These are phyloP conservation scores for Stenichneumon culpator DNA, from an alignment of 2,888 invertebrate species.

Conservation along the genomic window DNA sequence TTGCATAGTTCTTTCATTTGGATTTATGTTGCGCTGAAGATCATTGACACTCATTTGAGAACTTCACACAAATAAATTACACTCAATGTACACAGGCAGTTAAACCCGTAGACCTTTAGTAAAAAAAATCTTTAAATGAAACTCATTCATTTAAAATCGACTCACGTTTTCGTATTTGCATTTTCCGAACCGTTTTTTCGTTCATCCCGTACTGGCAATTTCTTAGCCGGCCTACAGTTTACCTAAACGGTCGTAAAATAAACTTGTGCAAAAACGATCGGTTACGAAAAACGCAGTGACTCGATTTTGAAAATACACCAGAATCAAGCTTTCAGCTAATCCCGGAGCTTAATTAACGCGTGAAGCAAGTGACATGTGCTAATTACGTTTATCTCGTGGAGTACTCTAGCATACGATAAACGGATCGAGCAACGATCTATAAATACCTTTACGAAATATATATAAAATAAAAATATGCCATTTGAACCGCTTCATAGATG, in stretches of 20 bases:
- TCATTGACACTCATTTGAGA: neutral
- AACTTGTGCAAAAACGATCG: neutral
- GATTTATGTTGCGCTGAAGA: neutral
- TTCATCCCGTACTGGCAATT: neutral
- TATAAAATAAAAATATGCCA: conserved; percentile 7
- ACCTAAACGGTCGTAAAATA: neutral
- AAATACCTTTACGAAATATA: neutral
- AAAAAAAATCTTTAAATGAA: neutral
- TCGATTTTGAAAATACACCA: neutral
- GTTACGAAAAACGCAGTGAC: neutral
- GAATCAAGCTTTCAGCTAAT: neutral
- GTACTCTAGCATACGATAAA: neutral
- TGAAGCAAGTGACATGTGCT: neutral
- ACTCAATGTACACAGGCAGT: neutral
- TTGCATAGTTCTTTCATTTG: neutral
- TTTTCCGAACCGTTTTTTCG: neutral
- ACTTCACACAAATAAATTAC: neutral
- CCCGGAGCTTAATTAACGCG: neutral
- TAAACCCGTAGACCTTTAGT: neutral
- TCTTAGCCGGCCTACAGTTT: neutral
- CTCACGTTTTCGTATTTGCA: neutral
- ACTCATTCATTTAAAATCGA: neutral
- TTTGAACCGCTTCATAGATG: conserved; percentile 26
- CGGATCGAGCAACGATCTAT: neutral
- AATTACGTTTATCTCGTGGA: neutral